phyloP scores from a whole-genome alignment of 2,113 vertebrate species.

The Rhipidura dahli region DNA sequence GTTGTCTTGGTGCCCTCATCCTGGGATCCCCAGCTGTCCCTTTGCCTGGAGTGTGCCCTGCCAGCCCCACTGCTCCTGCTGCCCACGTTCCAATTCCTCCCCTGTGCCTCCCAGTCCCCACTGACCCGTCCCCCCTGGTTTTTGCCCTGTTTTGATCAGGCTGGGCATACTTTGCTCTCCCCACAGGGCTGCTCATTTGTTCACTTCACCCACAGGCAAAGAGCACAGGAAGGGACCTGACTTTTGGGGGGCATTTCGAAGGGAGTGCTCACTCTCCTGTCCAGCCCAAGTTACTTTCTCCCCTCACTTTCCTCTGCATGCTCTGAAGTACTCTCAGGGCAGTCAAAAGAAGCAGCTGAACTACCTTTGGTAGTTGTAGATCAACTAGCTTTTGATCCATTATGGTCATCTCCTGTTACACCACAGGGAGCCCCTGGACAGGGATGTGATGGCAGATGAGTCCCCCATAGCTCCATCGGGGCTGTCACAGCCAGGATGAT shows the following conservation, averaged over 20 bases:
- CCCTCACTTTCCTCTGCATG: not conserved
- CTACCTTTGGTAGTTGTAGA: not conserved
- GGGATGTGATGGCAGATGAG: not conserved
- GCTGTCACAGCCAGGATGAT: not conserved
- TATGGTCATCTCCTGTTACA: not conserved
- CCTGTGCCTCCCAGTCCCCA: accelerated
- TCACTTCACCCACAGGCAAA: not conserved
- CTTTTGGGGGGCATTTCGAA: not conserved
- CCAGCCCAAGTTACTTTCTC: not conserved
- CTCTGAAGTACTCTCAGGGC: not conserved
- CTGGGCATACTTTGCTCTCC: not conserved
- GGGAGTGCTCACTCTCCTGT: not conserved
- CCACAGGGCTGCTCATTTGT: not conserved
- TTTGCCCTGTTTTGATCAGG: not conserved
- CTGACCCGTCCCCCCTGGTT: accelerated
- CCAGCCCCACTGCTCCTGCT: not conserved
- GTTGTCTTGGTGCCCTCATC: accelerated
- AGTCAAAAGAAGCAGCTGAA: not conserved
- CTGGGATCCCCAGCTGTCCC: not conserved
- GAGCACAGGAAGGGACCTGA: not conserved
- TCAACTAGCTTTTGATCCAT: not conserved
- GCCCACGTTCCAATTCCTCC: not conserved
- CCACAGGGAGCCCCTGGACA: not conserved
- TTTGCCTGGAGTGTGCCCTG: not conserved
- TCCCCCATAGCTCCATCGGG: not conserved